A percentile compares a stretch with the other conserved stretches of the same genome.
Conservation (phyloP, 2,797 vertebrate genomes). For the Dendrocincla fuliginosa region DNA sequence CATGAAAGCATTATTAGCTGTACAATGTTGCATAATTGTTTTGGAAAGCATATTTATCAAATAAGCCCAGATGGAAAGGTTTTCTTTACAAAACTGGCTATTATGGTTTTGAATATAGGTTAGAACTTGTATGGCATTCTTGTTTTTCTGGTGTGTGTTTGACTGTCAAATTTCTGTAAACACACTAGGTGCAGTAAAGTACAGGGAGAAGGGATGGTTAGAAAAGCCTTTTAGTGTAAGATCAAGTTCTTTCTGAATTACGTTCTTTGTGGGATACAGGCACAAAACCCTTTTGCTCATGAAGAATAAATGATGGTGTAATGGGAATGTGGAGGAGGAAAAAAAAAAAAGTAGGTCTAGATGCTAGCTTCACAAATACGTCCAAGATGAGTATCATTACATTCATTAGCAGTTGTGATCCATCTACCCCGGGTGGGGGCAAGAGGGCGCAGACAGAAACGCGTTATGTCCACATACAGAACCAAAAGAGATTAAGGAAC, state of each 20-base stretch:
- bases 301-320: background rate
- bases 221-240: background rate
- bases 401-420: background rate
- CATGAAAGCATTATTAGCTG: background rate
- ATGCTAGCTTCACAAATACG: background rate
- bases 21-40: background rate
- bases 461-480: fast-evolving
- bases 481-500: background rate
- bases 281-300: background rate
- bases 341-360: background rate
- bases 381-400: background rate
- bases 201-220: background rate
- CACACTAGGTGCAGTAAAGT: background rate
- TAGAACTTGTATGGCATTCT: background rate
- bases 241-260: background rate
- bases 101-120: background rate
- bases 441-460: background rate
- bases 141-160: background rate
- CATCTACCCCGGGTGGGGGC: fast-evolving
- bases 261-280: background rate
- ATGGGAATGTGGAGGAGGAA: background rate
- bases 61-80: background rate
- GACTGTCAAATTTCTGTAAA: background rate
- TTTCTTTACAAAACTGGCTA: background rate
- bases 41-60: background rate